A percentile compares a stretch with the other conserved stretches of the same genome.
These are phyloP conservation scores for Cryptotermes secundus DNA, from an alignment of 1,140 invertebrate species.

Conservation along the genomic window DNA sequence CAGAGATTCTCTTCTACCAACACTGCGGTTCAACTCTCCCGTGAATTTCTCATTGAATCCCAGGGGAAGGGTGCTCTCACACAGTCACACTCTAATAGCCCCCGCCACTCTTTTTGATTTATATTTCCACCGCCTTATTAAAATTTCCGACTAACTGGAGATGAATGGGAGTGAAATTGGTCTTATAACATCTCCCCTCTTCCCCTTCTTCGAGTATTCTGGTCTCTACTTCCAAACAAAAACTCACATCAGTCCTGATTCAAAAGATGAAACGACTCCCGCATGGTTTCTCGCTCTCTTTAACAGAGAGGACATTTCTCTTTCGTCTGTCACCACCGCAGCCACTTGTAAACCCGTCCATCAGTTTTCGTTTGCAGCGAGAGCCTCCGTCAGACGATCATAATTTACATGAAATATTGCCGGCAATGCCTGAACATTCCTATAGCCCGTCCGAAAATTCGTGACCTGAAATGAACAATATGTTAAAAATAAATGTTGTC, in stretches of 20 bases:
- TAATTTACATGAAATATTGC: too few relatives aligned
- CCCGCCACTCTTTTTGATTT: background rate
- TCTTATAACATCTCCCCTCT: conserved; percentile 16
- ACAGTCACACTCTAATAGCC: conserved; percentile 4
- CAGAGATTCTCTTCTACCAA: too few relatives aligned
- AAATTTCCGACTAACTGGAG: conserved; percentile 51
- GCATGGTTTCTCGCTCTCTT: background rate
- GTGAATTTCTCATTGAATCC: too few relatives aligned
- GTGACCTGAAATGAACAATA: too few relatives aligned
- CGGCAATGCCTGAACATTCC: too few relatives aligned
- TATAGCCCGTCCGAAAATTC: too few relatives aligned
- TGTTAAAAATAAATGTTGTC: too few relatives aligned
- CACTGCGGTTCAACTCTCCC: too few relatives aligned
- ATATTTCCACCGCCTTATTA: conserved; percentile 47
- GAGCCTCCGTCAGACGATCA: background rate
- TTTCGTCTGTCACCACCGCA: conserved; percentile 9
- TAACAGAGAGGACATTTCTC: background rate
- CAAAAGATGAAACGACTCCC: background rate
- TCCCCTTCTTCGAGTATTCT: background rate
- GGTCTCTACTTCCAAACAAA: background rate
- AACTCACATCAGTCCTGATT: conserved; percentile 20
- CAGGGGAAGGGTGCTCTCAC: background rate
- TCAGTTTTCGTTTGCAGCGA: background rate
- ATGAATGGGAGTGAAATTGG: conserved; percentile 49
- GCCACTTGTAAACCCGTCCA: conserved; percentile 26